Conservation (phyloP, 2,888 invertebrate species). For the Andrena haemorrhoa region DNA sequence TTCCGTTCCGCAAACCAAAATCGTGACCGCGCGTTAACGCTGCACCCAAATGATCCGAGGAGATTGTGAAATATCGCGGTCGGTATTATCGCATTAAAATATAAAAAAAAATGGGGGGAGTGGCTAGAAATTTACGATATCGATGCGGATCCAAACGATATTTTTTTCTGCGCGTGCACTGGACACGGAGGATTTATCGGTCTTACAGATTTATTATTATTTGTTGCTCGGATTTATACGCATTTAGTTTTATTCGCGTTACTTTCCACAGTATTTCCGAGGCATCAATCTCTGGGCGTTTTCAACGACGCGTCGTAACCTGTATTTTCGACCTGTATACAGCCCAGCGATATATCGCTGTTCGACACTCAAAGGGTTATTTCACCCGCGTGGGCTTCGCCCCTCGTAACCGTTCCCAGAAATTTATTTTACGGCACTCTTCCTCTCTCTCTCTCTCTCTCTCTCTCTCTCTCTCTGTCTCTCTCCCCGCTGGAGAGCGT, state of each 20-base stretch:
- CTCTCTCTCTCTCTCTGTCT: neutral
- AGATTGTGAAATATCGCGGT: slow-evolving; percentile 1
- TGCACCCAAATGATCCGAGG: neutral
- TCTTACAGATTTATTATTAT: slow-evolving; percentile 16
- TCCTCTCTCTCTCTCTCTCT: neutral
- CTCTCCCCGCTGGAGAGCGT: slow-evolving; percentile 6
- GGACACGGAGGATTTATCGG: slow-evolving; percentile 8
- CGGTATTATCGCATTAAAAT: neutral
- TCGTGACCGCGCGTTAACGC: neutral
- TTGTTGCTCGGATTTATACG: slow-evolving; percentile 17
- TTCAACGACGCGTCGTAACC: slow-evolving; percentile 32
- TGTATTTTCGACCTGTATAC: slow-evolving; percentile 41
- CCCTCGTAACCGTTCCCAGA: slow-evolving; percentile 31
- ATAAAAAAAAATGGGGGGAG: neutral
- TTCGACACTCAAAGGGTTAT: slow-evolving; percentile 55
- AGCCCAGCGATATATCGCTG: slow-evolving; percentile 35
- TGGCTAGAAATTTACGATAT: neutral
- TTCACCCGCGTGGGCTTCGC: slow-evolving; percentile 32
- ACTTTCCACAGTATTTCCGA: slow-evolving; percentile 27
- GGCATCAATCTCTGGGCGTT: slow-evolving; percentile 43
- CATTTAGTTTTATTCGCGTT: slow-evolving; percentile 43
- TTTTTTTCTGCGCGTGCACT: neutral
- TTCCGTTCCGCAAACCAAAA: neutral
- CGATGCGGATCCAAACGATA: neutral
- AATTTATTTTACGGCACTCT: slow-evolving; percentile 40